Evolutionary conservation across 2,797 vertebrate genomes (phyloP).

Genomic region (Sorex maritimensis): DNA sequence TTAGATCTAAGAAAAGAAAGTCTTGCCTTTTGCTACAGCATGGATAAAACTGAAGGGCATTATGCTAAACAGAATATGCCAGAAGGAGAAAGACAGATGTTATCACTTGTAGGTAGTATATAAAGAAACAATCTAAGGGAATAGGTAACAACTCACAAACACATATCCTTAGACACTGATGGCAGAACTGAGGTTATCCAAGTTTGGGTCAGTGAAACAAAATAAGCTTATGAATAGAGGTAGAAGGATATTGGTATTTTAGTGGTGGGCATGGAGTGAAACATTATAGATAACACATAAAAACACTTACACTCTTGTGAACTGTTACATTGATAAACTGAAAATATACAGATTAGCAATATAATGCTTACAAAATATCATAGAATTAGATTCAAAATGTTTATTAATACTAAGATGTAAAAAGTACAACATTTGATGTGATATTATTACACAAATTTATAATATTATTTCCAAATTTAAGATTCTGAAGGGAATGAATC

Average conservation of each 20-base stretch:
- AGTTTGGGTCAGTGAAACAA: too few species aligned
- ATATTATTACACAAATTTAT: background rate
- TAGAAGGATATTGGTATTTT: background rate
- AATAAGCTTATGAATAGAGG: too few species aligned
- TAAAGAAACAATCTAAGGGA: background rate
- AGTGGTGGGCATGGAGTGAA: background rate
- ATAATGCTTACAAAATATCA: background rate
- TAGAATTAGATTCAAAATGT: background rate
- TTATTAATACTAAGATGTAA: background rate
- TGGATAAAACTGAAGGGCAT: background rate
- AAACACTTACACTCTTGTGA: too few species aligned
- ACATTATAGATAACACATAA: too few species aligned
- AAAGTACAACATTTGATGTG: background rate
- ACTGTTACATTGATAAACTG: too few species aligned
- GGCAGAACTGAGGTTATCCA: too few species aligned
- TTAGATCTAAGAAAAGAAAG: background rate
- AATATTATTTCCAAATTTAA: conserved; percentile 21
- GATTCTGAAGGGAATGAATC: conserved; percentile 22
- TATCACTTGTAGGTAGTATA: background rate
- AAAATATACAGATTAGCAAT: too few species aligned
- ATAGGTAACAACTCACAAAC: too few species aligned
- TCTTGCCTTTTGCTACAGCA: background rate
- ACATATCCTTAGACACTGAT: too few species aligned
- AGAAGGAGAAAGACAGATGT: background rate
- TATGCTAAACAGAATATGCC: background rate